Evolutionary conservation across 2,797 vertebrate genomes (phyloP), one percentile per base, ranked within the genome.

Genomic region (Acanthurus lineatus): DNA sequence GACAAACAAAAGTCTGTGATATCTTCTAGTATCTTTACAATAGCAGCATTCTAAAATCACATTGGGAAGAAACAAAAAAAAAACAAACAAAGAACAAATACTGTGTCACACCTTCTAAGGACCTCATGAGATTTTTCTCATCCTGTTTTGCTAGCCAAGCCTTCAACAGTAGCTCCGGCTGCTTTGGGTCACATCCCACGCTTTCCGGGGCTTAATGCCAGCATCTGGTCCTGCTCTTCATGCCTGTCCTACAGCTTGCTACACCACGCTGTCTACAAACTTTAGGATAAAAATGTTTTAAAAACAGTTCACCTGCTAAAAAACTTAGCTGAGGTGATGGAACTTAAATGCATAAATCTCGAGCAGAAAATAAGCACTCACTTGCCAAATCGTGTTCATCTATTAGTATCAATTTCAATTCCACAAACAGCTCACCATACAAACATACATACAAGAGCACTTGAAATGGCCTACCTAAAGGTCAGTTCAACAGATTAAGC

Each of bases 161-260:
- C 68, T 38, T 66, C 14, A 35, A 53, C 60, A 51, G 57, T 38
- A 62, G 65, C 19, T 49, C 53, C 6, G 38, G 38, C 38, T 40
- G 38, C 22, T 54, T 69, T 63, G 48, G 28, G 48, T 61, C 48
- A 68, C 62, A 58, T 65, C 57, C 10, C 38, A 17, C 58, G 67
- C 52, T 14, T 32, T 5, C 49, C 0, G 42, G 11, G 52, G 56
- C 25, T 57, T 65, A 56, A 16, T 61, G 51, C 54, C 51, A 52
- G 14, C 59, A 51, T 69, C 35, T 8, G 4, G 45, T 51, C 45
- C 49, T 40, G 54, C 5, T 40, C 61, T 67, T n/a, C n/a, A 54
- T 48, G 61, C 69, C 25, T 17, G 9, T 35, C 22, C 28, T 17
- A 25, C 35, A 48, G 44, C 12, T 47, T 47, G 61, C 62, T 73